These are phyloP conservation scores for Drosophila lutescens DNA, from an alignment of 2,888 invertebrate genomes.

Conservation along the genomic window DNA sequence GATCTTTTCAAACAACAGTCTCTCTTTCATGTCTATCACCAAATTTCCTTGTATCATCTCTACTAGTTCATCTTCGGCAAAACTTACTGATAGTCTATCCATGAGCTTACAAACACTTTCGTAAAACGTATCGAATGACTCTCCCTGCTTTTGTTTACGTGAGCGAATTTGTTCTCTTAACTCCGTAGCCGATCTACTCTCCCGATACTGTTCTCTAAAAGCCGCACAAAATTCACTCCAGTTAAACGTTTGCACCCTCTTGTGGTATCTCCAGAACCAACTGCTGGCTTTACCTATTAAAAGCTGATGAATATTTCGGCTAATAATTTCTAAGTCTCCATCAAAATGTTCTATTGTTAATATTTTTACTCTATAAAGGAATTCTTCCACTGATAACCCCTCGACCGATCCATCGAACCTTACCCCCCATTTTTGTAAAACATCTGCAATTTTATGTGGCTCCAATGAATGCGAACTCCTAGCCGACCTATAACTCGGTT, in stretches of 20 bases:
- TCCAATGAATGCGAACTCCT: neutral
- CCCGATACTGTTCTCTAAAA: neutral
- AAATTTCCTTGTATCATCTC: slow-evolving; percentile 12
- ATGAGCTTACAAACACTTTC: neutral
- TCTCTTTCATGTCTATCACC: neutral
- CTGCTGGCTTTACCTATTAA: neutral
- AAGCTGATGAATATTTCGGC: neutral
- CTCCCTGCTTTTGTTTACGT: neutral
- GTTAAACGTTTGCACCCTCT: neutral
- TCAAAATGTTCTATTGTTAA: neutral
- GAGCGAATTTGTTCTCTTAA: neutral
- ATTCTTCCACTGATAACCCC: neutral
- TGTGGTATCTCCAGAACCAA: neutral
- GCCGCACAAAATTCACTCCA: neutral
- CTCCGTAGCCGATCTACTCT: neutral
- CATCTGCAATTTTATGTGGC: neutral
- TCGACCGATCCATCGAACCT: neutral
- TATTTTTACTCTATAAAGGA: neutral
- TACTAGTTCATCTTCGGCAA: slow-evolving; percentile 8
- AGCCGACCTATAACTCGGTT: neutral
- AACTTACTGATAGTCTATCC: slow-evolving; percentile 9
- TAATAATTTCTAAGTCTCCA: neutral
- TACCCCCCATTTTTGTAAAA: too few species aligned
- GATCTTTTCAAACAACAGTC: slow-evolving; percentile 1
- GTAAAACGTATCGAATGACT: neutral